Conservation (phyloP, 2,113 vertebrate genomes). For the Meleagris gallopavo region DNA sequence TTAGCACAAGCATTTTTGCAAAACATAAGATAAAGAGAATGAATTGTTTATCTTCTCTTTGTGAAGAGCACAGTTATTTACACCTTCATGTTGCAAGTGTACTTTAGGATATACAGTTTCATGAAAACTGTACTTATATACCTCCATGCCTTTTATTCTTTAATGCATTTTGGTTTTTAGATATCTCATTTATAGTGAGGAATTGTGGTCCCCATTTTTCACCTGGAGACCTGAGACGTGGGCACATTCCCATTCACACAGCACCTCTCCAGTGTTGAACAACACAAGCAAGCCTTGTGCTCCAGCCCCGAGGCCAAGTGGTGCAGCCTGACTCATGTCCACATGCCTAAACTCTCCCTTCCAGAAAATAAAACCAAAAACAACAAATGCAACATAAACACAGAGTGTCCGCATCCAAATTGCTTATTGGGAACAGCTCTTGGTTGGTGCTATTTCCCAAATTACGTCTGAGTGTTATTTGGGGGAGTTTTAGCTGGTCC, state of each 20-base stretch:
- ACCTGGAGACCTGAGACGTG: background rate
- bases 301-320: background rate
- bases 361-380: background rate
- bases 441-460: background rate
- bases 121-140: background rate
- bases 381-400: background rate
- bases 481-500: background rate
- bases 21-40: background rate
- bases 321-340: conserved; percentile 55
- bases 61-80: background rate
- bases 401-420: background rate
- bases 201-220: background rate
- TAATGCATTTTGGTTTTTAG: background rate
- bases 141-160: background rate
- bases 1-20: background rate
- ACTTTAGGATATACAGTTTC: background rate
- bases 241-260: background rate
- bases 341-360: conserved; percentile 11
- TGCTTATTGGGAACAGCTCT: background rate
- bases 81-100: background rate
- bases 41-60: background rate
- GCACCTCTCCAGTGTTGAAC: background rate
- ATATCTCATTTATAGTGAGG: background rate
- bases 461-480: background rate
- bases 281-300: background rate